Percentiles rank a stretch among this genome's conserved stretches.
phyloP scores from a whole-genome alignment of 2,888 invertebrate genomes.

The Baronia brevicornis region DNA sequence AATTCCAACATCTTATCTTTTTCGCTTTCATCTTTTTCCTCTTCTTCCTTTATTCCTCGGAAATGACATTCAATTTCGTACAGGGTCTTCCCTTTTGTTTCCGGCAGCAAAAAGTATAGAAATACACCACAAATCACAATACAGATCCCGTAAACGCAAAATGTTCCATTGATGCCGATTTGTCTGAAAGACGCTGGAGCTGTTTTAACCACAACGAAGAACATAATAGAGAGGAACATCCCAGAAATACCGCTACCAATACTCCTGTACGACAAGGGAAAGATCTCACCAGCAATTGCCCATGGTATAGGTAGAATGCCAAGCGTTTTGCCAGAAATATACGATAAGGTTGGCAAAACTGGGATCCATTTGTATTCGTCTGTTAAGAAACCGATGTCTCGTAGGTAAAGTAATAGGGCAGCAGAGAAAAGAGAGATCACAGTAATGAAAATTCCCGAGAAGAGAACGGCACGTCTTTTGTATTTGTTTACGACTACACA shows the following conservation, averaged over 20 bases:
- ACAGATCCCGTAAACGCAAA: conserved; percentile 74
- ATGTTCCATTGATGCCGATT: conserved; percentile 76
- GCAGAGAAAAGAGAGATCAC: conserved; percentile 70
- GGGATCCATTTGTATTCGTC: conserved; percentile 57
- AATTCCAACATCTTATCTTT: conserved; percentile 56
- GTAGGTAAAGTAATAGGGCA: conserved; percentile 54
- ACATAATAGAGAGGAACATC: conserved; percentile 77
- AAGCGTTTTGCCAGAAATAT: conserved; percentile 74
- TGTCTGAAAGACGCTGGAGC: conserved; percentile 71
- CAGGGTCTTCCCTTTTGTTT: conserved; percentile 80
- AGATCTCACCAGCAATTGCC: conserved; percentile 83
- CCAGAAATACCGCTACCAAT: conserved; percentile 80
- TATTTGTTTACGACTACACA: conserved; percentile 77
- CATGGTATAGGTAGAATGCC: conserved; percentile 81
- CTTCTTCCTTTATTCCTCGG: conserved; percentile 31
- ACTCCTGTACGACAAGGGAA: conserved; percentile 77
- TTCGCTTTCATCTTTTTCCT: conserved; percentile 26
- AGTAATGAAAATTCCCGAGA: conserved; percentile 77
- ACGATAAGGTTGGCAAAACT: conserved; percentile 66
- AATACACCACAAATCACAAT: conserved; percentile 74
- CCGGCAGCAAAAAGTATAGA: conserved; percentile 77
- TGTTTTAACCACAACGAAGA: conserved; percentile 80
- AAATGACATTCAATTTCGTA: conserved; percentile 80
- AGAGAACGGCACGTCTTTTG: conserved; percentile 76
- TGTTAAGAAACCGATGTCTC: conserved; percentile 45